Percentiles rank a stretch among this genome's conserved stretches.
phyloP scores from a whole-genome alignment of 2,797 vertebrate genomes.

The Dromococcyx pavoninus region DNA sequence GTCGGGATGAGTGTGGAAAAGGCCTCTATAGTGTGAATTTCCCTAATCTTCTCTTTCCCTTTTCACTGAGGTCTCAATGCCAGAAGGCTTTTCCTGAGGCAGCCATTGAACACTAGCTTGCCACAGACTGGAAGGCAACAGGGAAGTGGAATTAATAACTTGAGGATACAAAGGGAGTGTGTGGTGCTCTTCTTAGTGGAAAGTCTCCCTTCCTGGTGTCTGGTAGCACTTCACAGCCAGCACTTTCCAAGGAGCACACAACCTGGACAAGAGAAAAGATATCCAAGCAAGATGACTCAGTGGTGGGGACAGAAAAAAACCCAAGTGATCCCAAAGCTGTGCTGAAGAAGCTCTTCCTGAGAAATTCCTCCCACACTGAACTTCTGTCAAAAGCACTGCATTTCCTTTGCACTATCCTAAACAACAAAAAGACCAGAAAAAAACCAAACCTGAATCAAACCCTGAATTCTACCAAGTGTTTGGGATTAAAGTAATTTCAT shows the following conservation, averaged over 20 bases:
- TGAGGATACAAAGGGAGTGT: not conserved
- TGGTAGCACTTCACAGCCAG: not conserved
- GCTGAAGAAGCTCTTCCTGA: not conserved
- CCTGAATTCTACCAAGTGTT: not conserved
- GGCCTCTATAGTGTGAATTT: not conserved
- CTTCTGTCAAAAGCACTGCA: not conserved
- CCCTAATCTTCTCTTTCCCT: not conserved
- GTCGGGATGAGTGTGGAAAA: not conserved
- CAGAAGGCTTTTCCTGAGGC: not conserved
- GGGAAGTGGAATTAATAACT: not conserved
- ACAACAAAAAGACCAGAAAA: not conserved
- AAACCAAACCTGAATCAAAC: not conserved
- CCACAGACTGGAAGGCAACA: not conserved
- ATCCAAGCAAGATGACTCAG: not conserved
- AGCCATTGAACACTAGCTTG: not conserved
- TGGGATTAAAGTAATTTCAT: not conserved
- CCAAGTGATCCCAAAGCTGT: not conserved
- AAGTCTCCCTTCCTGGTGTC: not conserved
- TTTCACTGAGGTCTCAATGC: not conserved
- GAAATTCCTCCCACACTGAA: not conserved
- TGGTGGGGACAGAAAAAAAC: not conserved
- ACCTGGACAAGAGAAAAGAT: not conserved
- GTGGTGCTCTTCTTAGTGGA: not conserved
- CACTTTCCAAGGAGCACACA: not conserved
- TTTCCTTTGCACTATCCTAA: not conserved